phyloP scores from a whole-genome alignment of 2,113 vertebrate species.

The Ploceus nigricollis region DNA sequence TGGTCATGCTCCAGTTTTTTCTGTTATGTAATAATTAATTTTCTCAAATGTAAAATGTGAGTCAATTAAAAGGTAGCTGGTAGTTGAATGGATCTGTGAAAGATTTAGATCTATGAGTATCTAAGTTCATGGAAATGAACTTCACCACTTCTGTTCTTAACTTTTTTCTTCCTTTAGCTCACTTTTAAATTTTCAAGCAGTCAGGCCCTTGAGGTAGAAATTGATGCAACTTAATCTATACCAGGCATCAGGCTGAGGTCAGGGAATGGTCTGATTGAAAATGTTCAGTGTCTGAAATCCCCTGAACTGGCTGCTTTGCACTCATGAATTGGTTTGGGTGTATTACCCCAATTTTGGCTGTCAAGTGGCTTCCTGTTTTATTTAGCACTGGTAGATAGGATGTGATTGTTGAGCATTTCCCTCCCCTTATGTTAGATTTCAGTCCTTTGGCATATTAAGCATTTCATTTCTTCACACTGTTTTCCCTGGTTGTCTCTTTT shows the following conservation, averaged over 20 bases:
- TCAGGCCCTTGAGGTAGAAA: neutral
- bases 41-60: neutral
- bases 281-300: neutral
- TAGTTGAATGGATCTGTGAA: neutral
- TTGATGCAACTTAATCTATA: neutral
- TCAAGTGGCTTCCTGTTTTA: neutral
- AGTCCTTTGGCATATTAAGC: neutral
- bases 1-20: neutral
- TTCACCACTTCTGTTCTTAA: neutral
- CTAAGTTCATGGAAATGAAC: neutral
- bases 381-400: neutral
- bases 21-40: neutral
- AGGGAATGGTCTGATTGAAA: neutral
- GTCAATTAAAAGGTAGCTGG: neutral
- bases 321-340: neutral
- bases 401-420: neutral
- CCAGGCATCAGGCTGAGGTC: neutral
- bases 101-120: neutral
- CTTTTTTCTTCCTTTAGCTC: neutral
- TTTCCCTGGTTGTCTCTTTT: neutral
- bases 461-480: neutral
- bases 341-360: neutral
- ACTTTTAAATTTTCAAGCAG: neutral
- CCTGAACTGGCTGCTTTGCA: neutral
- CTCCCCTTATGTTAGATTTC: neutral